phyloP scores from a whole-genome alignment of 2,888 invertebrate genomes.

The Coelinius sp. region DNA sequence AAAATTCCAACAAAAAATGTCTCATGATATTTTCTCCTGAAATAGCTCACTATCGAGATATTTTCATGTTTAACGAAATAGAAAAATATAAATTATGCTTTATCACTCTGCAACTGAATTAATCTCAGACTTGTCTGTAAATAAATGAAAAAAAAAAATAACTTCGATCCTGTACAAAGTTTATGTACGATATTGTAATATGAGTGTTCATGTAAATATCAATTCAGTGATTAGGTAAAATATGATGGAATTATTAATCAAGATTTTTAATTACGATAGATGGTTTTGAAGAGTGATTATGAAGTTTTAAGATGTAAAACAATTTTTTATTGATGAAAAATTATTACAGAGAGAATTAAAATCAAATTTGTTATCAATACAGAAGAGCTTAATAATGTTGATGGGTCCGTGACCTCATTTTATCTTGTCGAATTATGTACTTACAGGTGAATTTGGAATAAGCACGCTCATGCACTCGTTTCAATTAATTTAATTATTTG shows the following conservation, averaged over 20 bases:
- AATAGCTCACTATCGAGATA: no score
- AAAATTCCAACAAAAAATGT: not conserved
- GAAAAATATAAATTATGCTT: not conserved
- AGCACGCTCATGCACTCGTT: slow-evolving; percentile 9
- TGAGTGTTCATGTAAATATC: slow-evolving; percentile 60
- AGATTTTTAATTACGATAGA: slow-evolving; percentile 15
- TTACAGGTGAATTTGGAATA: slow-evolving; percentile 22
- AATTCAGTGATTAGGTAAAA: slow-evolving; percentile 12
- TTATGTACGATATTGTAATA: slow-evolving; percentile 66
- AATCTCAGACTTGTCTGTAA: slow-evolving; percentile 27
- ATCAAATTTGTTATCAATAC: slow-evolving; percentile 40
- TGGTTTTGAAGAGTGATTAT: not conserved
- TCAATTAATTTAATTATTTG: not conserved
- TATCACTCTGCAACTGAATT: not conserved
- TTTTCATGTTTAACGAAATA: no score
- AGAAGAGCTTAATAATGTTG: slow-evolving; percentile 36
- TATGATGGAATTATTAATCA: slow-evolving; percentile 36
- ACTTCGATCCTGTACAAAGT: slow-evolving; percentile 62
- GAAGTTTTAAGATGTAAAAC: slow-evolving; percentile 12
- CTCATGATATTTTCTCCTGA: no score
- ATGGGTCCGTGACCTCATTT: slow-evolving; percentile 29
- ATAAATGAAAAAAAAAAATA: slow-evolving; percentile 27
- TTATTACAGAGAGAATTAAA: slow-evolving; percentile 20
- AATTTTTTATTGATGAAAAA: slow-evolving; percentile 20
- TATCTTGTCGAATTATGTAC: slow-evolving; percentile 29